Evolutionary conservation across 2,113 vertebrate genomes (phyloP).

Genomic region (Corynorhinus townsendii): DNA sequence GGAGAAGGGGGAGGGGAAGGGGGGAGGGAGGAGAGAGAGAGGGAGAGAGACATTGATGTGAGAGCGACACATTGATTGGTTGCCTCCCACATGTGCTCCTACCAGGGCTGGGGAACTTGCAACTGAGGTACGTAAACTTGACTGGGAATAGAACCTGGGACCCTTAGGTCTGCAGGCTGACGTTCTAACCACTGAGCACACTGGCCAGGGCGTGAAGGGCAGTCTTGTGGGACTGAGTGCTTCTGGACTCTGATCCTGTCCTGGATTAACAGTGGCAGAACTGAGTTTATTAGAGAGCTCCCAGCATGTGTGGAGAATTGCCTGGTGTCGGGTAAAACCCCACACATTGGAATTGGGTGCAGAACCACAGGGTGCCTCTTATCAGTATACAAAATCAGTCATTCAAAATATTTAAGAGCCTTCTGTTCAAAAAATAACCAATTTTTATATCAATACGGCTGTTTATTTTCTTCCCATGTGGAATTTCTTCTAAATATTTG

Average conservation of each 20-base stretch:
- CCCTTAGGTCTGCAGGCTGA: too few relatives aligned
- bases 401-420: neutral
- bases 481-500: neutral
- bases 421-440: neutral
- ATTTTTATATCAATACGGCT: neutral
- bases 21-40: too few relatives aligned
- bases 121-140: too few relatives aligned
- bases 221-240: neutral
- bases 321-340: neutral
- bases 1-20: too few relatives aligned
- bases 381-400: neutral
- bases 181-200: too few relatives aligned
- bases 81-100: too few relatives aligned
- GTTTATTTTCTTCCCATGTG: neutral
- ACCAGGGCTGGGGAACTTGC: too few relatives aligned
- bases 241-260: neutral
- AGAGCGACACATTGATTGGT: too few relatives aligned
- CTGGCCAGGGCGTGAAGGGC: neutral
- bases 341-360: neutral
- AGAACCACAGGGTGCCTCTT: neutral
- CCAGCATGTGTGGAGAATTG: neutral
- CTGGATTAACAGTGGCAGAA: neutral
- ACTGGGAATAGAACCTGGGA: too few relatives aligned
- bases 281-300: too few relatives aligned
- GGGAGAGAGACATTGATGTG: too few relatives aligned